These are phyloP conservation scores for Actinia equina DNA, from an alignment of 64 coral and sea anemone species.

Conservation along the genomic window DNA sequence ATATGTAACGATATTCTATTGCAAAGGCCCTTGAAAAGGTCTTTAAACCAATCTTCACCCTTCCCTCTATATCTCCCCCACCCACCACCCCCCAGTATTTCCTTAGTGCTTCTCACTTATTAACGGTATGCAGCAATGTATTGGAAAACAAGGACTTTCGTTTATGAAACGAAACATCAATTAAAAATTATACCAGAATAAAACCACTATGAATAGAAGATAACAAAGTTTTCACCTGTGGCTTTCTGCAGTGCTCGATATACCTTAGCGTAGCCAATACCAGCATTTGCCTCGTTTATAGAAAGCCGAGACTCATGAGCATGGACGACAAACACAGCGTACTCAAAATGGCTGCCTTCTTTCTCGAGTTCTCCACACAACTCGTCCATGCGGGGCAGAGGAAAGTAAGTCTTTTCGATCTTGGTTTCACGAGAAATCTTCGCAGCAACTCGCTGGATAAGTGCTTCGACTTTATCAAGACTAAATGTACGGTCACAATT, in stretches of 20 bases:
- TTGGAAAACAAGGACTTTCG: too few relatives aligned
- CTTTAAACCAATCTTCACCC: too few relatives aligned
- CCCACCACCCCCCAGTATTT: too few relatives aligned
- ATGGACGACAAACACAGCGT: conserved; percentile 79
- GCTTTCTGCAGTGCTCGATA: conserved; percentile 41
- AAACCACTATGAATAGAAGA: not conserved
- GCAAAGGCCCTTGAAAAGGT: too few relatives aligned
- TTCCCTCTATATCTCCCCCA: too few relatives aligned
- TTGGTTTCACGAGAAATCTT: not conserved
- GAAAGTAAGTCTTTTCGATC: conserved; percentile 30
- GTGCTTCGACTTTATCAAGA: conserved; percentile 32
- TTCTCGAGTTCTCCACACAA: conserved; percentile 1
- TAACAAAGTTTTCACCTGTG: conserved; percentile 21
- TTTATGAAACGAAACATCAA: too few relatives aligned
- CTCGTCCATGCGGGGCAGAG: conserved; percentile 52
- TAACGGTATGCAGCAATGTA: too few relatives aligned
- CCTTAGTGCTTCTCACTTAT: too few relatives aligned
- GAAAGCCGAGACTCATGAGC: conserved; percentile 64
- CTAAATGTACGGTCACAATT: conserved; percentile 72
- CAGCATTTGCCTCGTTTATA: conserved; percentile 58
- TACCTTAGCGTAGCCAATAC: conserved; percentile 70
- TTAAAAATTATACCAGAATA: not conserved
- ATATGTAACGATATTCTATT: too few relatives aligned
- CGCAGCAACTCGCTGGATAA: not conserved
- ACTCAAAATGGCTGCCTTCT: conserved; percentile 22